Conservation (phyloP, 2,888 invertebrate genomes). For the Mantis religiosa region DNA sequence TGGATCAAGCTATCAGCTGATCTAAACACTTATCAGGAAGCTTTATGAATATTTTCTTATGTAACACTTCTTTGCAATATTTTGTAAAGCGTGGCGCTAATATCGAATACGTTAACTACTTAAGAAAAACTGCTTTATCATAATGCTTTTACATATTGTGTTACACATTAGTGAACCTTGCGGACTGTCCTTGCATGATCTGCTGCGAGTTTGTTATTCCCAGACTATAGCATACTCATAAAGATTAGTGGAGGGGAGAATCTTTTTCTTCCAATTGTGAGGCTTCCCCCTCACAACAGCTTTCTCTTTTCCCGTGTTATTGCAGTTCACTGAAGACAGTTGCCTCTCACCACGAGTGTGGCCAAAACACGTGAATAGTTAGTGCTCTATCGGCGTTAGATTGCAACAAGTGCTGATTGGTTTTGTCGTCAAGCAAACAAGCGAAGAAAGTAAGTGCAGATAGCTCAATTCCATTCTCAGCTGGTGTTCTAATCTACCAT, state of each 20-base stretch:
- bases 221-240: neutral
- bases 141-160: neutral
- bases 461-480: neutral
- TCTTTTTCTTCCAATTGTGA: neutral
- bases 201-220: neutral
- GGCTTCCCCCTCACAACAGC: neutral
- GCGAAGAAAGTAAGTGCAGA: neutral
- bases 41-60: no score
- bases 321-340: neutral
- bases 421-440: neutral
- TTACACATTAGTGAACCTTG: neutral
- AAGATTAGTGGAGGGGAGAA: neutral
- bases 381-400: neutral
- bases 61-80: no score
- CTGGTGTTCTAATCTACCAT: neutral
- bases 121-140: neutral
- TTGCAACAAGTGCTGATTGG: neutral
- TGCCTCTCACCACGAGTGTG: neutral
- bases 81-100: no score
- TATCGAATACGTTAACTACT: no score
- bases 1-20: no score
- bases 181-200: neutral
- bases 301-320: neutral
- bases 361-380: neutral
- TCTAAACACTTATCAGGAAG: no score